phyloP scores from a whole-genome alignment of 2,113 vertebrate species.

The Circaetus gallicus region DNA sequence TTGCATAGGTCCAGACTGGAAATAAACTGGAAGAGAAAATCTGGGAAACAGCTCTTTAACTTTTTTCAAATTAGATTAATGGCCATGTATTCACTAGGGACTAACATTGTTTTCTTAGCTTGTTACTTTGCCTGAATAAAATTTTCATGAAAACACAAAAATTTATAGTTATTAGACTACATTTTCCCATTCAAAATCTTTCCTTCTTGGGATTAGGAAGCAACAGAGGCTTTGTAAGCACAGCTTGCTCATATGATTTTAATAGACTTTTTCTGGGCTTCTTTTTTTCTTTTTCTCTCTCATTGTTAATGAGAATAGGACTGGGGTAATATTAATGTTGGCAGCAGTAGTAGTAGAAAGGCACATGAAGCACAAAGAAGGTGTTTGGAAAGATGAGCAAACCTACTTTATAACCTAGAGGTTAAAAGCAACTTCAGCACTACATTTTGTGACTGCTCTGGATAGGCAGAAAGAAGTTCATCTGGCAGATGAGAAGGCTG shows the following conservation, averaged over 20 bases:
- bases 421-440: background rate
- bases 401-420: background rate
- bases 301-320: background rate
- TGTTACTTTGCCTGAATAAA: background rate
- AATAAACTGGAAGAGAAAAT: background rate
- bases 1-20: background rate
- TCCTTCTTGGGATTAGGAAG: background rate
- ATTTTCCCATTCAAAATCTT: background rate
- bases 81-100: background rate
- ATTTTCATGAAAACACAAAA: background rate
- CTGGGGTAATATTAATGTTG: background rate
- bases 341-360: background rate
- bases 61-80: background rate
- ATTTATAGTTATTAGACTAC: background rate
- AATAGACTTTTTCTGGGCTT: background rate
- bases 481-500: background rate
- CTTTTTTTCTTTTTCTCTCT: background rate
- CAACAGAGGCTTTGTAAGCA: background rate
- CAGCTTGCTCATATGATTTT: background rate
- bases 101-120: background rate
- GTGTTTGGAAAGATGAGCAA: background rate
- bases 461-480: background rate
- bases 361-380: background rate
- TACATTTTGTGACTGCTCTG: background rate
- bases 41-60: background rate